Conservation (phyloP, 1,140 invertebrate genomes). For the Lutraria rhynchaena region DNA sequence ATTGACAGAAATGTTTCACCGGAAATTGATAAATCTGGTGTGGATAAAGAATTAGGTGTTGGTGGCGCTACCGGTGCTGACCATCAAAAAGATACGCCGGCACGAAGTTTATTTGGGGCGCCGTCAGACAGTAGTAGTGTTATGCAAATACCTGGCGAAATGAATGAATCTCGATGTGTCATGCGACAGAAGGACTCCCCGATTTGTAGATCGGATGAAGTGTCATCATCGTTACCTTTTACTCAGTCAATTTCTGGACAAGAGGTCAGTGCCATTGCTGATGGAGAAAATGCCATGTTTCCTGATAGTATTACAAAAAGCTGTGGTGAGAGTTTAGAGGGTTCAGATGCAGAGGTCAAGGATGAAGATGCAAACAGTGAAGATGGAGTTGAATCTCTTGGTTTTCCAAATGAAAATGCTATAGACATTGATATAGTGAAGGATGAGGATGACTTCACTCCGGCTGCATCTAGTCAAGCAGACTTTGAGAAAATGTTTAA, state of each 20-base stretch:
- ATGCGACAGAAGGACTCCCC: conserved; percentile 20
- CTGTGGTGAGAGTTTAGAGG: neutral
- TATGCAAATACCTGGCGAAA: neutral
- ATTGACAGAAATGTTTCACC: neutral
- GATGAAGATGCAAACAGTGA: neutral
- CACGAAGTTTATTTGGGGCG: conserved; percentile 6
- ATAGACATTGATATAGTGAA: neutral
- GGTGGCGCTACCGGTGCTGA: neutral
- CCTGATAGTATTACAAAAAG: conserved; percentile 65
- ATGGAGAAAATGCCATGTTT: conserved; percentile 76
- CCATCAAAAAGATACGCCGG: neutral
- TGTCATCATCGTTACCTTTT: neutral
- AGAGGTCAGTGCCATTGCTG: conserved; percentile 61
- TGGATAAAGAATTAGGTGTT: neutral
- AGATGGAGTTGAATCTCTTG: neutral
- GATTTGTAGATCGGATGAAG: conserved; percentile 6
- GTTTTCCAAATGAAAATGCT: neutral
- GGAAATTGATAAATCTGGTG: neutral
- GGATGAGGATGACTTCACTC: neutral
- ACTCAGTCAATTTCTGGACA: conserved; percentile 13
- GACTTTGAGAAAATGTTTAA: conserved; percentile 40
- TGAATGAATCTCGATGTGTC: conserved; percentile 4
- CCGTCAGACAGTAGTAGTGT: neutral
- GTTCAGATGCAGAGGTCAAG: neutral
- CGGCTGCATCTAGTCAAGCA: conserved; percentile 47